phyloP scores from a whole-genome alignment of 1,140 invertebrate species.

The Hycleus cichorii region DNA sequence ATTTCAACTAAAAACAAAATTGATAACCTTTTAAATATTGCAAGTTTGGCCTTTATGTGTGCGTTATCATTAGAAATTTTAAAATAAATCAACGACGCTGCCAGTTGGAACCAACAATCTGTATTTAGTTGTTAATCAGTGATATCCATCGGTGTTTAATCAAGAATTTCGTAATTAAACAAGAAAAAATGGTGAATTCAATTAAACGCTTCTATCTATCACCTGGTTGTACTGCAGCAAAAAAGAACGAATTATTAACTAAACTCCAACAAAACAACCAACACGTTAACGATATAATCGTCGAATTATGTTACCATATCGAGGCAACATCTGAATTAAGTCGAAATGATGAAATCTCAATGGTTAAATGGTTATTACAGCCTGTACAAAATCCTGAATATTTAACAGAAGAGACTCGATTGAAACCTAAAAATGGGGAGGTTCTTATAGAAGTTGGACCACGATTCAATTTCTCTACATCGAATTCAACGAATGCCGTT shows the following conservation, averaged over 20 bases:
- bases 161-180: no score
- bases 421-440: slow-evolving; percentile 41
- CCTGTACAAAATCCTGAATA: slow-evolving; percentile 53
- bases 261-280: slow-evolving; percentile 27
- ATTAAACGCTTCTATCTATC: slow-evolving; percentile 35
- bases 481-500: slow-evolving; percentile 91
- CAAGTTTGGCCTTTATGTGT: no score
- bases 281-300: slow-evolving; percentile 44
- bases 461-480: slow-evolving; percentile 88
- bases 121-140: no score
- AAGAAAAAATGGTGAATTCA: not conserved
- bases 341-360: slow-evolving; percentile 46
- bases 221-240: slow-evolving; percentile 32
- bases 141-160: no score
- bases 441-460: slow-evolving; percentile 72
- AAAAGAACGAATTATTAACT: slow-evolving; percentile 31
- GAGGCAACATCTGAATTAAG: slow-evolving; percentile 50
- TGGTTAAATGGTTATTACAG: slow-evolving; percentile 64
- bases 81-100: no score
- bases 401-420: slow-evolving; percentile 38
- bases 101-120: no score
- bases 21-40: no score
- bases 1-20: no score
- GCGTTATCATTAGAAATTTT: no score
- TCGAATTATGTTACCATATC: slow-evolving; percentile 76